phyloP scores from a whole-genome alignment of 2,113 vertebrate genomes.

The Rhipidura dahli region DNA sequence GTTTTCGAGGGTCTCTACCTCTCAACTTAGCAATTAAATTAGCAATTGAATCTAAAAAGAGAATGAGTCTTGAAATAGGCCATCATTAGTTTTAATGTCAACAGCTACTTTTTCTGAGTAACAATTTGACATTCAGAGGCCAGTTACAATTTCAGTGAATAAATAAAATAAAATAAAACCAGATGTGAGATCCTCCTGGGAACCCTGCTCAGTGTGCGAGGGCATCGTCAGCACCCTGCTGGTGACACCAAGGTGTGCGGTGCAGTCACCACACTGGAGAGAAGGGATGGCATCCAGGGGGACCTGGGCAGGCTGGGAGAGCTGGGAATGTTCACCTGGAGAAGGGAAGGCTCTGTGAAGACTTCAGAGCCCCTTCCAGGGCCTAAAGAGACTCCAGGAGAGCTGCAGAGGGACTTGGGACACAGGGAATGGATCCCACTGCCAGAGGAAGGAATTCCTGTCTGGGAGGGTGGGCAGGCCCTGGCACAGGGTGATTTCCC shows the following conservation, averaged over 20 bases:
- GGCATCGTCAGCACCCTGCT: fast-evolving
- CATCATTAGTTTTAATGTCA: neutral
- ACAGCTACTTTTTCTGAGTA: neutral
- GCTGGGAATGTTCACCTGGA: neutral
- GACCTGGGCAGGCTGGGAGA: no score
- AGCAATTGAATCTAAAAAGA: neutral
- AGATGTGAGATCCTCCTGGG: neutral
- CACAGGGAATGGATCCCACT: neutral
- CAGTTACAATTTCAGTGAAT: neutral
- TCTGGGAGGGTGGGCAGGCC: fast-evolving
- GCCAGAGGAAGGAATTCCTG: neutral
- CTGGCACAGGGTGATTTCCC: fast-evolving
- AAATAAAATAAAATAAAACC: neutral
- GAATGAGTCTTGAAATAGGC: neutral
- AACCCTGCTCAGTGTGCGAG: fast-evolving
- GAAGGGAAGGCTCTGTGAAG: neutral
- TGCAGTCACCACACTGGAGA: fast-evolving
- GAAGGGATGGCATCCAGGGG: neutral
- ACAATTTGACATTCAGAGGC: neutral
- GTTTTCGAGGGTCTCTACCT: neutral
- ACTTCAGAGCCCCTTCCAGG: fast-evolving
- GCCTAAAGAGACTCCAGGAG: fast-evolving
- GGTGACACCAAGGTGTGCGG: neutral
- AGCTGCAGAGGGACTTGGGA: neutral
- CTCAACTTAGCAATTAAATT: neutral